phyloP scores from a whole-genome alignment of 2,888 invertebrate genomes.

The Scotopteryx bipunctaria region DNA sequence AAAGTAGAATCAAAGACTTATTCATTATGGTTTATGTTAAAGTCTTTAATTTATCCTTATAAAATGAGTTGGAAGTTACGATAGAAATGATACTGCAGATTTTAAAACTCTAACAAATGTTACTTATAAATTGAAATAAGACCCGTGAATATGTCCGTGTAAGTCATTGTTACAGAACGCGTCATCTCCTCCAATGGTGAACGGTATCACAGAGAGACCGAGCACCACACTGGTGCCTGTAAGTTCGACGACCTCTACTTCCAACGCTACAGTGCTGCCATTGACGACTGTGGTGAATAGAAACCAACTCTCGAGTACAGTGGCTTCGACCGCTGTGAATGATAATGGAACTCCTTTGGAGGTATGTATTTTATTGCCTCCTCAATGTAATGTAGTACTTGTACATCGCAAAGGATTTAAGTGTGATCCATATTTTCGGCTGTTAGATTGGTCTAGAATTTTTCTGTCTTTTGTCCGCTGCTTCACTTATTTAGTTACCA shows the following conservation, averaged over 20 bases:
- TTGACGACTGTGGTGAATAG: slow-evolving; percentile 23
- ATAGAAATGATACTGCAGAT: too few relatives aligned
- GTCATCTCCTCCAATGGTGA: slow-evolving; percentile 53
- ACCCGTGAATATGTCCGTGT: not conserved
- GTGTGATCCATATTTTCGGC: too few relatives aligned
- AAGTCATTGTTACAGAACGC: slow-evolving; percentile 19
- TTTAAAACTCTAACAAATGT: too few relatives aligned
- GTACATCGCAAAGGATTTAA: too few relatives aligned
- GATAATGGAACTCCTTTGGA: slow-evolving; percentile 45
- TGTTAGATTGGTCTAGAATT: too few relatives aligned
- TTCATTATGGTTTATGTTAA: too few relatives aligned
- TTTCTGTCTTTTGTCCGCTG: too few relatives aligned
- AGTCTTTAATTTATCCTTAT: too few relatives aligned
- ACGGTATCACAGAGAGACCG: slow-evolving; percentile 54
- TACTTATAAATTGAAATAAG: not conserved
- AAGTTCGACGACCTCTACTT: slow-evolving; percentile 1
- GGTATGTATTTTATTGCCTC: slow-evolving; percentile 34
- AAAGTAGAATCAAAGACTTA: too few relatives aligned
- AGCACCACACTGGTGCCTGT: slow-evolving; percentile 25
- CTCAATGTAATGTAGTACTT: too few relatives aligned
- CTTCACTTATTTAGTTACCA: too few relatives aligned
- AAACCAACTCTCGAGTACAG: not conserved
- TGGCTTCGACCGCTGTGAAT: slow-evolving; percentile 1
- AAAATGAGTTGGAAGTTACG: too few relatives aligned
- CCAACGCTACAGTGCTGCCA: slow-evolving; percentile 3